These are phyloP conservation scores for Mus minutoides DNA, from an alignment of 2,797 vertebrate species.

Conservation along the genomic window DNA sequence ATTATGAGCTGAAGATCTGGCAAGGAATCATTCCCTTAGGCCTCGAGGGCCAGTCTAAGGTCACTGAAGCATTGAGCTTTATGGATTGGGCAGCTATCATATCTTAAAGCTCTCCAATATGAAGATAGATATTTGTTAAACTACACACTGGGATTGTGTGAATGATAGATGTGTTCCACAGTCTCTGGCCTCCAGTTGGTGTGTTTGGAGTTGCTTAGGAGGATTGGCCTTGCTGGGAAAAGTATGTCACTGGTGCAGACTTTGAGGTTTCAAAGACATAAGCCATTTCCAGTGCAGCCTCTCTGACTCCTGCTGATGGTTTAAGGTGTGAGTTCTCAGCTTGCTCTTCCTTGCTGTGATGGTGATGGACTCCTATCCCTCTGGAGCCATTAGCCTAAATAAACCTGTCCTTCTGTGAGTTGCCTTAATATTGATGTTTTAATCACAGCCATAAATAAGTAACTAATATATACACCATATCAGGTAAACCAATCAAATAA, in stretches of 20 bases:
- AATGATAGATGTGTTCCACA: neutral
- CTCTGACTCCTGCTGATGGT: neutral
- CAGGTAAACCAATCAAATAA: neutral
- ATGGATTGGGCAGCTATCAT: neutral
- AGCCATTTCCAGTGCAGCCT: neutral
- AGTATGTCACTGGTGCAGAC: neutral
- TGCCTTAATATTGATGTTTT: neutral
- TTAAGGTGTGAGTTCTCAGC: neutral
- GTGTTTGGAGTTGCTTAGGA: neutral
- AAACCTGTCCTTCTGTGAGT: neutral
- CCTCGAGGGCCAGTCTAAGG: too few species aligned
- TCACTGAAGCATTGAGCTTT: neutral
- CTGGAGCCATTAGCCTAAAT: neutral
- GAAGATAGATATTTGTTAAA: neutral
- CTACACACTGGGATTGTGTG: neutral
- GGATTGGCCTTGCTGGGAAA: neutral
- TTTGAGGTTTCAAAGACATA: neutral
- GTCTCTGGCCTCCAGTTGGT: neutral
- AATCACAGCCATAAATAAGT: neutral
- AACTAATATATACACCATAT: neutral
- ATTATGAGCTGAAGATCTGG: neutral
- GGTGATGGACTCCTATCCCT: neutral
- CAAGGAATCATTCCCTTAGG: neutral
- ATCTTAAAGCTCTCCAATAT: neutral
- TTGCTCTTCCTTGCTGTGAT: neutral